Base-by-base conservation (phyloP, 1,140 invertebrate species). In the Plodia interpunctella region DNA sequence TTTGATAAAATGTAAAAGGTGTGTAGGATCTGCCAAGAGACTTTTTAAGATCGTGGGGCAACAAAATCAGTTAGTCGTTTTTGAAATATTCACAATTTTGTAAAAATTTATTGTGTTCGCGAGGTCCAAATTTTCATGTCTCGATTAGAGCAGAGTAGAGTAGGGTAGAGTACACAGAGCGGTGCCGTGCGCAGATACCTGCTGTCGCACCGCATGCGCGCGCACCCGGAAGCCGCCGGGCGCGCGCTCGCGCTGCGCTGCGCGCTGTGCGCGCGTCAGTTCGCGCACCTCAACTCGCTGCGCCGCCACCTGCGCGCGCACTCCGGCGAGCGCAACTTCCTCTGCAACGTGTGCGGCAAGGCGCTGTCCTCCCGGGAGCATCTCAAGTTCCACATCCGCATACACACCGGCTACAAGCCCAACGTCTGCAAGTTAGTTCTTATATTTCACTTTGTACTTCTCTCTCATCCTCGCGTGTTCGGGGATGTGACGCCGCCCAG, bases 321-420 rank as follows among this genome's bases (percentile, higher is more conserved):
- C 79, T 90, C 91, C 25, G 93, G 93, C 0, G 92, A 91, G 35
- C 91, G 91, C 59, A 89, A 92, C 30, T 92, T 91, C 75, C 81
- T 93, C 0, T 95, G 94, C 81, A 92, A 94, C 68, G 92, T 95
- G 28, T 96, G 96, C 82, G 93, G 93, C 13, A 97, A 97, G 88
- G 92, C 94, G 57, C 92, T 98, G 44, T 92, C 93, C 18, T 93
- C 91, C 44, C 91, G 92, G 3, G 93, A 94, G 57, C 93, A 94
- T 61, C 85, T 95, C 53, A 94, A 94, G 76, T 93, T 94, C 71
- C 94, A 95, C 68, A 78, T 92, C 21, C 83, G 94, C 18, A 94
- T 94, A 19, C 94, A 95, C 71, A 94, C 93, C 0, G 94, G 94
- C 0, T 94, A 94, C 76, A 95, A 95, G 78, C 94, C 94, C 0